Conservation (phyloP, 2,888 invertebrate species). For the Drosophila infuscata region DNA sequence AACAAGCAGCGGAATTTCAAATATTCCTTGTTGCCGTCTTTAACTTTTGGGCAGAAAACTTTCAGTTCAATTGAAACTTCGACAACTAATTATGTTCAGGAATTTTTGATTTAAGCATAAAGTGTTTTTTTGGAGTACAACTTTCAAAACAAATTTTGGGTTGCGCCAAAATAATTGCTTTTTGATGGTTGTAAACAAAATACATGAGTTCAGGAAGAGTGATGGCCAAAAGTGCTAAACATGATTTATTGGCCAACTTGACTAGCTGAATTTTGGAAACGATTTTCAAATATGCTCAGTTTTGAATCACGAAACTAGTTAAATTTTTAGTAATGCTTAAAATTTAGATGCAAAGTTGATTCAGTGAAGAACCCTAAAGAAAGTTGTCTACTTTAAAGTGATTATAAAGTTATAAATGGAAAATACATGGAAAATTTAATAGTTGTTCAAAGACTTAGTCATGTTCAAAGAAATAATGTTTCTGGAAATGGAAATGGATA, state of each 20-base stretch:
- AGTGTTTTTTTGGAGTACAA: conserved; percentile 1
- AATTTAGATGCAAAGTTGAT: not conserved
- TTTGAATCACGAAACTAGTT: not conserved
- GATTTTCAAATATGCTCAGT: not conserved
- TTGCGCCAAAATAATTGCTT: not conserved
- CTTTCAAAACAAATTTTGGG: conserved; percentile 1
- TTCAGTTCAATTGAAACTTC: conserved; percentile 19
- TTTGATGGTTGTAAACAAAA: not conserved
- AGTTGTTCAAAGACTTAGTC: not conserved
- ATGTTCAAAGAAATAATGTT: not conserved
- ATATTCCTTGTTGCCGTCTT: conserved; percentile 11
- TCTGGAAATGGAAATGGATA: not conserved
- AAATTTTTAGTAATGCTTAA: not conserved
- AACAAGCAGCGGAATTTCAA: conserved; percentile 15
- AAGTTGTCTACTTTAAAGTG: not conserved
- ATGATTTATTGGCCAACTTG: not conserved
- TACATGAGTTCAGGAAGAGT: not conserved
- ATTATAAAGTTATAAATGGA: not conserved
- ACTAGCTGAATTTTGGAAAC: not conserved
- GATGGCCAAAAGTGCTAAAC: not conserved
- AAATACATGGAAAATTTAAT: not conserved
- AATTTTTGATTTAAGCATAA: conserved; percentile 17
- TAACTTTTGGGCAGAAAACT: conserved; percentile 2
- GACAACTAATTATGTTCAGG: conserved; percentile 15
- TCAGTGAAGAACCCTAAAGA: not conserved